Evolutionary conservation across 2,888 invertebrate genomes (phyloP).

Genomic region (Oithona nana): DNA sequence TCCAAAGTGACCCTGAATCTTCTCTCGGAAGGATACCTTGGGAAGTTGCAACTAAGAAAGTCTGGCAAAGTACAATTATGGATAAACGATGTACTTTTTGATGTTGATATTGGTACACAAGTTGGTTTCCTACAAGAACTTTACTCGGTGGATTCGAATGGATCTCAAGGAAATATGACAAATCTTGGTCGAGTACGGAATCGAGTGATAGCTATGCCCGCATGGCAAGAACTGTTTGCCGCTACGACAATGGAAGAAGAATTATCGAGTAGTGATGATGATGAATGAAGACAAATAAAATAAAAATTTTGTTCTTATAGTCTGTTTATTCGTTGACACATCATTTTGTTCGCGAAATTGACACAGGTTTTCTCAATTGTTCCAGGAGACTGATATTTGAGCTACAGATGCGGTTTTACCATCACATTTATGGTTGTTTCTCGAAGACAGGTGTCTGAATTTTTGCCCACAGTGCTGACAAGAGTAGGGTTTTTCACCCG

Average conservation of each 20-base stretch:
- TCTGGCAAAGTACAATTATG: not conserved
- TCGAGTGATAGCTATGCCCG: conserved; percentile 1
- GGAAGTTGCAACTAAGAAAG: conserved; percentile 8
- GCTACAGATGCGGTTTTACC: conserved; percentile 1
- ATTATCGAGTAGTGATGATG: conserved; percentile 2
- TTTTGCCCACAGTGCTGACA: conserved; percentile 5
- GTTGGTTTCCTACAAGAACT: conserved; percentile 15
- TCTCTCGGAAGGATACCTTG: conserved; percentile 5
- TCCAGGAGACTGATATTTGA: not conserved
- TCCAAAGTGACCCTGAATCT: not conserved
- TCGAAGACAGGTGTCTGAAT: conserved; percentile 12
- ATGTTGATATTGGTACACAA: conserved; percentile 16
- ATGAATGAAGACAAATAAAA: no score
- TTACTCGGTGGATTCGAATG: not conserved
- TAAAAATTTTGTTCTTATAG: no score
- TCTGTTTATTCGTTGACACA: no score
- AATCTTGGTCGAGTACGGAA: conserved; percentile 9
- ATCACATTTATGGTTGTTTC: conserved; percentile 16
- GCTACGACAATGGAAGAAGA: not conserved
- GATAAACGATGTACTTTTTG: conserved; percentile 17
- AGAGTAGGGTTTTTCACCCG: conserved; percentile 10
- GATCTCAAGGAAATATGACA: conserved; percentile 6
- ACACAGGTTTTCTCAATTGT: not conserved
- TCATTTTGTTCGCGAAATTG: no score
- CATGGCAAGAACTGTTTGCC: conserved; percentile 3